Evolutionary conservation across 2,797 vertebrate species (phyloP), one percentile per base, ranked within the genome.

Genomic region (Brachyalestes nurse): DNA sequence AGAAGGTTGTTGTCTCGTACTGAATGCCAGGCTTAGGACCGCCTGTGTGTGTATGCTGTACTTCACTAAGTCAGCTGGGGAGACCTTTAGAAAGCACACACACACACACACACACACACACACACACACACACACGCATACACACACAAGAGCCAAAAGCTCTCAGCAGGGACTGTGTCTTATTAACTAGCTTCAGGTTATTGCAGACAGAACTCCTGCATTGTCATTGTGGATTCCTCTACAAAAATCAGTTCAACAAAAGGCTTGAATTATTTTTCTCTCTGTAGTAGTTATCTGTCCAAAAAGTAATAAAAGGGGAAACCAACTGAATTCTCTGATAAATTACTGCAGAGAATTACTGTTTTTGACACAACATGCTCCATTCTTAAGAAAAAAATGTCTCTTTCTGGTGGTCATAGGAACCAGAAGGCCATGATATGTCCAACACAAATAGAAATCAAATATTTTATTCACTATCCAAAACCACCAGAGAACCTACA

Each of bases 131-230:
- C 58, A 61, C 42, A 62, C 10, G 51, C 55, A 49, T 25, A 72
- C 25, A 79, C 55, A 65, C 23, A 61, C 73, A 75, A 38, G 5
- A 13, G 4, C 38, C 53, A 74, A 57, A 73, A 74, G 17, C 78
- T 75, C 69, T 42, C 77, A 72, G 60, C 21, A 45, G 40, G 38
- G 38, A 58, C 49, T 5, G 13, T 79, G 55, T 38, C 67, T 79
- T 72, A 64, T 65, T 53, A 79, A 55, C 45, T 64, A 61, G 58
- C 73, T 45, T 21, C 58, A 75, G 42, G 69, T 64, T 53, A 72
- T 25, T 79, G 58, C 25, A 71, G 17, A 61, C 69, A 42, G 58
- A 62, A 76, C 74, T 76, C 73, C 73, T 65, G 74, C 60, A 72
- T 70, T 71, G 67, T 71, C 38, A 62, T 28, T 78, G 65, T 71